Conservation (phyloP, 2,797 vertebrate genomes). For the Neomorphus geoffroyi region DNA sequence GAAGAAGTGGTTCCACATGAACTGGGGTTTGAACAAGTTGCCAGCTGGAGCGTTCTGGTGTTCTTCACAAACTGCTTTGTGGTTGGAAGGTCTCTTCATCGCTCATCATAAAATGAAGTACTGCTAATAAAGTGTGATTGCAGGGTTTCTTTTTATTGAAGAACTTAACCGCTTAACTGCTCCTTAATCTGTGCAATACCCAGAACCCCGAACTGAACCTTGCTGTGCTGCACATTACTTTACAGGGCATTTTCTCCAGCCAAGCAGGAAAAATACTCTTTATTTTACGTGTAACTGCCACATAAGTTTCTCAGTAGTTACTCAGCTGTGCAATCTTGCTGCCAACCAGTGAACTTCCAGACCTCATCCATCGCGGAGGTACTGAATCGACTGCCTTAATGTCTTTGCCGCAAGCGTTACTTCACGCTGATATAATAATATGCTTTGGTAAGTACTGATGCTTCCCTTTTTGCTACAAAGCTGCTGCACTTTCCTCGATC, state of each 20-base stretch:
- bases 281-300: neutral
- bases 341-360: neutral
- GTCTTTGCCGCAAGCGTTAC: neutral
- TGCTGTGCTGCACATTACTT: rapidly evolving
- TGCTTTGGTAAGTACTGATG: rapidly evolving
- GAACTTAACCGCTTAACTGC: neutral
- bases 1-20: rapidly evolving
- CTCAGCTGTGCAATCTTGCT: neutral
- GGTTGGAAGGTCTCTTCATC: neutral
- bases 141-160: neutral
- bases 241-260: neutral
- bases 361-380: rapidly evolving
- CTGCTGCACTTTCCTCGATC: neutral
- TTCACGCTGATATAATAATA: neutral
- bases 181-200: neutral
- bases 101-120: neutral
- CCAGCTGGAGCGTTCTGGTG: neutral
- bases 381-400: neutral
- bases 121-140: neutral
- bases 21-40: rapidly evolving
- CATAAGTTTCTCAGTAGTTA: neutral
- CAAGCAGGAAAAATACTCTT: neutral
- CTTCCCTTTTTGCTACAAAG: neutral
- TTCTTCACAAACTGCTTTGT: rapidly evolving
- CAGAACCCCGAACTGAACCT: neutral